Evolutionary conservation across 2,888 invertebrate species (phyloP).

Genomic region (Conomelus anceps): DNA sequence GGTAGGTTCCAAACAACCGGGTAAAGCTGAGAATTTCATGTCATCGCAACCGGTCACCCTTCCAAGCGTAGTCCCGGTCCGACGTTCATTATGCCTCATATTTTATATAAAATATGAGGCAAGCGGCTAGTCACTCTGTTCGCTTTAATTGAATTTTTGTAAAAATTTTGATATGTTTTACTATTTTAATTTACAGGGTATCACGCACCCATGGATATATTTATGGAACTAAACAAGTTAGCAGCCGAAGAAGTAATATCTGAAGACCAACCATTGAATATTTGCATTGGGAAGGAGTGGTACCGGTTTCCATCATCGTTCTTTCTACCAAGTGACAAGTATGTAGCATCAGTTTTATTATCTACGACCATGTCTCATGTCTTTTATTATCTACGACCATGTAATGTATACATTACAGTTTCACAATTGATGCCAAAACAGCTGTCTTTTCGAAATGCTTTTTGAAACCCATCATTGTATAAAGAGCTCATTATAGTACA

Average conservation of each 20-base stretch:
- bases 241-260: constrained; percentile 44
- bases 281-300: constrained; percentile 98
- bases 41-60: too few relatives aligned
- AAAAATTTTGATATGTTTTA: constrained; percentile 1
- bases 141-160: not conserved
- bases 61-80: too few relatives aligned
- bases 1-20: too few relatives aligned
- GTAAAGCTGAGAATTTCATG: too few relatives aligned
- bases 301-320: constrained; percentile 92
- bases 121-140: too few relatives aligned
- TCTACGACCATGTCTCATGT: not conserved
- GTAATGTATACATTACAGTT: too few relatives aligned
- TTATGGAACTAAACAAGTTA: constrained; percentile 61
- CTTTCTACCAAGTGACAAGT: constrained; percentile 71
- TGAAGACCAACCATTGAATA: constrained; percentile 52
- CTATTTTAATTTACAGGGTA: constrained; percentile 54
- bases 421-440: too few relatives aligned
- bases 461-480: too few relatives aligned
- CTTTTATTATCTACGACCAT: not conserved
- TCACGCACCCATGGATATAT: constrained; percentile 82
- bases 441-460: too few relatives aligned
- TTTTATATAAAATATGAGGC: too few relatives aligned
- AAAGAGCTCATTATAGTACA: too few relatives aligned
- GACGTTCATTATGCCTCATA: too few relatives aligned
- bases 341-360: constrained; percentile 26